Base-by-base conservation (phyloP, 2,888 invertebrate species). In the Oscheius myriophilus region DNA sequence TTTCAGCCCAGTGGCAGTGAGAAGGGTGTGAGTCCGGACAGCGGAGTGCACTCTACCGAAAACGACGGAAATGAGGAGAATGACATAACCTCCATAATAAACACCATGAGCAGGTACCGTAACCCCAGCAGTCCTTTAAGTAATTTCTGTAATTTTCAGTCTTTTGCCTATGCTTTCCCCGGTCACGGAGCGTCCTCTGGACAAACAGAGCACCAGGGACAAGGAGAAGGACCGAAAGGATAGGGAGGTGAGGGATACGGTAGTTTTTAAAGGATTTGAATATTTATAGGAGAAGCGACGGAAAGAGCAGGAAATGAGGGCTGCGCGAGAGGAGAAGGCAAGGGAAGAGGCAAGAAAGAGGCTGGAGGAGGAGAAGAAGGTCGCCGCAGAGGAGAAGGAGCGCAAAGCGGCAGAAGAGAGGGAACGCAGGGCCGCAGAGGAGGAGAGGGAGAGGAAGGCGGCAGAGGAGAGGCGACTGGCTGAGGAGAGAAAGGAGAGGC, bases 11-110 rank as follows among this genome's bases (percentile, higher is more conserved):
- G 26, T n/a, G 49, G 26, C 16, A 26, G 26, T 26, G 61, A 61
- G 23, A 63, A 63, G 18, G 53, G 51, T 11, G 25, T 70, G 6
- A 67, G 67, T 33, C 74, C 76, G 14, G 76, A 76, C 62, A 74
- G 73, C 39, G 74, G 74, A 21, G 68, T 74, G 0, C 76, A 76
- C 58, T 76, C 76, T 0, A 72, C 75, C 0, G 75, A 75, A 55
- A 74, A 72, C 51, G 74, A 74, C 43, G 26, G 57, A 1, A 45
- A 43, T 16, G 72, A 74, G 14, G 76, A 76, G 16, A 62, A 26
- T 16, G 67, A 61, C 45, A 53, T 61, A 12, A 26, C 51, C 3
- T 14, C 39, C 11, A 61, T 67, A 1, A 21, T 67, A 2, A 49
- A 52, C 41, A 39, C 52, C 6, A 61, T 67, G 33, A 61, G 52